Conservation (phyloP, 2,888 invertebrate genomes). For the Amphipyra berbera region DNA sequence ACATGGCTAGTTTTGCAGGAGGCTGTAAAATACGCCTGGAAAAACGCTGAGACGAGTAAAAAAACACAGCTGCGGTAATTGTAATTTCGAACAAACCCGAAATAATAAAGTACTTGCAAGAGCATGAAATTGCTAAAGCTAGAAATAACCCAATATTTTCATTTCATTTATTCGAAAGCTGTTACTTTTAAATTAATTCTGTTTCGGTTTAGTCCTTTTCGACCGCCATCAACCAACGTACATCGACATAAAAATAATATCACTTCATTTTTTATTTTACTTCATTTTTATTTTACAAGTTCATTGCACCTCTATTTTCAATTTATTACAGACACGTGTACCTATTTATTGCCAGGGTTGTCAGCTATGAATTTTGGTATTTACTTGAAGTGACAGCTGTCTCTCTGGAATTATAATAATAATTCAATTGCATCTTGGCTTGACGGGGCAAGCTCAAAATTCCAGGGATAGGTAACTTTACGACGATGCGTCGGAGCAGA, state of each 20-base stretch:
- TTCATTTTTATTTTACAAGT: too few relatives aligned
- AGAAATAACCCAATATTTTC: not conserved
- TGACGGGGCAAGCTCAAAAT: not conserved
- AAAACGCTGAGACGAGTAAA: too few relatives aligned
- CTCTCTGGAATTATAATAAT: not conserved
- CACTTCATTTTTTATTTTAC: not conserved
- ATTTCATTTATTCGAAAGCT: not conserved
- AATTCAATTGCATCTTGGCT: not conserved
- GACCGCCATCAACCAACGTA: not conserved
- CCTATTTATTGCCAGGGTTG: slow-evolving; percentile 19
- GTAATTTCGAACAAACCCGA: too few relatives aligned
- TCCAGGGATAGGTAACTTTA: not conserved
- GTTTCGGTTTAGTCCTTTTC: too few relatives aligned
- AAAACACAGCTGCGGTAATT: too few relatives aligned
- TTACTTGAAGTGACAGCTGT: slow-evolving; percentile 5
- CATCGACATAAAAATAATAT: not conserved
- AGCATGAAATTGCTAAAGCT: too few relatives aligned
- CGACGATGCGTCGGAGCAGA: too few relatives aligned
- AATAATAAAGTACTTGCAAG: too few relatives aligned
- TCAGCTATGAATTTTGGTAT: slow-evolving; percentile 1
- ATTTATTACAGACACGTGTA: slow-evolving; percentile 2
- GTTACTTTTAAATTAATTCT: too few relatives aligned
- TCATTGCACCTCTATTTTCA: slow-evolving; percentile 5
- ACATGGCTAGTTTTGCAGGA: too few relatives aligned
- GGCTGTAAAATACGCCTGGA: too few relatives aligned